These are phyloP conservation scores for Watsonalla cultraria DNA, from an alignment of 2,888 invertebrate species.

Conservation along the genomic window DNA sequence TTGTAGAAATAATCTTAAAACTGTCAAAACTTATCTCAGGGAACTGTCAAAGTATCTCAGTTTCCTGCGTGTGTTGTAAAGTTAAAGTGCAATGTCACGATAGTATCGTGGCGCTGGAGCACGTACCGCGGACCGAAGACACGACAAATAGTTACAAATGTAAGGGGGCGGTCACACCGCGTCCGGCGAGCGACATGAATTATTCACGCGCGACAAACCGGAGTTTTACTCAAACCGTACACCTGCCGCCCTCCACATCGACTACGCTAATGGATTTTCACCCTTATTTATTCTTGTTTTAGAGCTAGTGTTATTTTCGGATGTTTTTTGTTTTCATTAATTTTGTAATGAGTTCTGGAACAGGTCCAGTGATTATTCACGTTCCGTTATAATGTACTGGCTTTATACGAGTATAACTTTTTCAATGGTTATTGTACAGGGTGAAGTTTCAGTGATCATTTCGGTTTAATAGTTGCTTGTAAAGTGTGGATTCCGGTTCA, in stretches of 20 bases:
- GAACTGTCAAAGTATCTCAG: neutral
- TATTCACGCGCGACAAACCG: conserved; percentile 8
- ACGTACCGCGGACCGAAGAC: neutral
- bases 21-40: too few species aligned
- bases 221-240: conserved; percentile 1
- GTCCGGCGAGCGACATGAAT: conserved; percentile 6
- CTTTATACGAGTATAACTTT: too few species aligned
- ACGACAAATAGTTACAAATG: neutral
- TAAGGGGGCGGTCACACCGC: neutral
- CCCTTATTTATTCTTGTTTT: neutral
- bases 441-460: too few species aligned
- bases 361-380: too few species aligned
- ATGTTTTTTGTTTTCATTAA: too few species aligned
- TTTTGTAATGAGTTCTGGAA: too few species aligned
- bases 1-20: neutral
- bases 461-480: too few species aligned
- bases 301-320: neutral
- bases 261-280: neutral
- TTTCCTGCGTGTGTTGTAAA: neutral
- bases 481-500: too few species aligned
- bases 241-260: neutral
- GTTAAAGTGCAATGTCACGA: neutral
- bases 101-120: neutral
- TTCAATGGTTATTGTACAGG: too few species aligned
- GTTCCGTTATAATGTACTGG: too few species aligned